Evolutionary conservation across 2,113 vertebrate genomes (phyloP), one percentile per base, ranked within the genome.

Genomic region (Thymallus thymallus): DNA sequence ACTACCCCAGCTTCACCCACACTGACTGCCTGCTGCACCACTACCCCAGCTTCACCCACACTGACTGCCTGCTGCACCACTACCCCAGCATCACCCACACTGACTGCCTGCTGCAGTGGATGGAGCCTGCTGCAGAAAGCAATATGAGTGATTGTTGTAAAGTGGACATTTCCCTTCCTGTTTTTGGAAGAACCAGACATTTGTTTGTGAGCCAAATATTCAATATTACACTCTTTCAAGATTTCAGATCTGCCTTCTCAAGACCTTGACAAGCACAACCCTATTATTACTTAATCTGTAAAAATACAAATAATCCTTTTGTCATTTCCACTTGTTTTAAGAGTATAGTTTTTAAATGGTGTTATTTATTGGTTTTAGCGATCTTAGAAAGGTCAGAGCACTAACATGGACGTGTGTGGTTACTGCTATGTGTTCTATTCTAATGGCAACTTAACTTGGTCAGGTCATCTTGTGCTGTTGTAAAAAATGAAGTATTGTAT

Each of bases 231-330:
- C 91, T 93, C 90, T 91, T 89, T 51, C 86, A 90, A 89, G 79
- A 91, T 91, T 91, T 91, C 90, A 91, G 88, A 92, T 93, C 90
- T 93, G 93, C 93, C 92, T 93, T 93, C 90, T 91, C 87, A 92
- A 91, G 91, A 94, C 90, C 90, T 91, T 93, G 92, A 94, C 92
- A 94, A 94, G 93, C 93, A 94, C 93, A 94, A 94, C 93, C 89
- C 87, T 92, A 90, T 9, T 41, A 88, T 91, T 89, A 91, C 84
- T 91, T 51, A 89, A 91, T 88, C 85, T 89, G 83, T 69, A 89
- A 85, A 81, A 89, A 76, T 83, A 83, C 68, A 83, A 72, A 71
- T 55, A 87, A 79, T 90, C 74, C 78, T 80, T 87, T 82, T 85
- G 81, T 91, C 79, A 84, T 88, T 91, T 91, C 73, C 85, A 88